A percentile compares a stretch with the other conserved stretches of the same genome.
phyloP scores from a whole-genome alignment of 2,113 vertebrate species.

The chimpanzee (Pan troglodytes) region NHGRI_mPanTro3-v2.1_pri NC_072412.2:29237501-29238000 shows the following conservation, averaged over 20 bases:
- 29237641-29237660: rapidly evolving
- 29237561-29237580: neutral
- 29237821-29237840: neutral
- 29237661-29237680: no score
- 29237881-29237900: neutral
- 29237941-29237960: neutral
- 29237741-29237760: neutral
- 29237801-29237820: neutral
- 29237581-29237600: neutral
- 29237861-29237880: neutral
- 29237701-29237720: neutral
- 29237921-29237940: neutral
- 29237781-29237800: neutral
- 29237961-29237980: neutral
- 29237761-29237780: neutral
- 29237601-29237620: neutral
- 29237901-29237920: neutral
- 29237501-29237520: neutral
- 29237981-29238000: neutral
- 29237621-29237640: neutral
- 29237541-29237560: neutral
- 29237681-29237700: neutral
- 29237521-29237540: neutral
- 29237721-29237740: neutral
- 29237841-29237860: neutral